Percentiles rank a stretch among this genome's conserved stretches.
phyloP scores from a whole-genome alignment of 2,888 invertebrate genomes.

The Iselma pallidipennis region DNA sequence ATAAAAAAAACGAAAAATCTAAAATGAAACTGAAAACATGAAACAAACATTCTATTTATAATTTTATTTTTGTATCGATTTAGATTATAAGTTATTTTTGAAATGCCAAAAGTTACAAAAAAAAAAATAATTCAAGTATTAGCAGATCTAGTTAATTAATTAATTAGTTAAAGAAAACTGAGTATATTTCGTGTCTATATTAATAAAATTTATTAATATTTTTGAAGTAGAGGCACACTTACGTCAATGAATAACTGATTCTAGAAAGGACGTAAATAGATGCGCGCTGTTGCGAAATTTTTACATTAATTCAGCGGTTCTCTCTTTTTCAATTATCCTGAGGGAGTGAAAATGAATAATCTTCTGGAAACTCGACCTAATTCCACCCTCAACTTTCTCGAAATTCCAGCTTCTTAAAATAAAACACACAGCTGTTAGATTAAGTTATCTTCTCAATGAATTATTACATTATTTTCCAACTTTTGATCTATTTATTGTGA shows the following conservation, averaged over 20 bases:
- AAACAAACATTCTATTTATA: not conserved
- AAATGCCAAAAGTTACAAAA: not conserved
- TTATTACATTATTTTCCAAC: not conserved
- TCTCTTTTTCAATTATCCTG: not conserved
- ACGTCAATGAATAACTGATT: not conserved
- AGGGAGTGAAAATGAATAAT: not conserved
- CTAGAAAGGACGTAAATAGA: not conserved
- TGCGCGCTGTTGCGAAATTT: not conserved
- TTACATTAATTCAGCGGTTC: not conserved
- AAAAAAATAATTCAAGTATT: not conserved
- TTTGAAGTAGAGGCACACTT: not conserved
- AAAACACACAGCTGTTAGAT: not conserved
- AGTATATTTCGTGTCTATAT: not conserved
- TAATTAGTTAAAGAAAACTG: not conserved
- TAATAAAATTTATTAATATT: not conserved
- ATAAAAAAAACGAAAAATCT: no score
- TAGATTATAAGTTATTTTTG: not conserved
- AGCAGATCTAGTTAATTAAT: not conserved
- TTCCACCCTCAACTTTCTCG: not conserved
- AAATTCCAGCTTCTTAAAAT: no score
- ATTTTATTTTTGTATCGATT: not conserved
- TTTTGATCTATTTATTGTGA: not conserved
- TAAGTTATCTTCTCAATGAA: not conserved
- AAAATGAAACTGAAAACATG: not conserved
- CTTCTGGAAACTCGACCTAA: not conserved